These are phyloP conservation scores for Pachyuromys duprasi DNA, from an alignment of 2,797 vertebrate species.

Conservation along the genomic window DNA sequence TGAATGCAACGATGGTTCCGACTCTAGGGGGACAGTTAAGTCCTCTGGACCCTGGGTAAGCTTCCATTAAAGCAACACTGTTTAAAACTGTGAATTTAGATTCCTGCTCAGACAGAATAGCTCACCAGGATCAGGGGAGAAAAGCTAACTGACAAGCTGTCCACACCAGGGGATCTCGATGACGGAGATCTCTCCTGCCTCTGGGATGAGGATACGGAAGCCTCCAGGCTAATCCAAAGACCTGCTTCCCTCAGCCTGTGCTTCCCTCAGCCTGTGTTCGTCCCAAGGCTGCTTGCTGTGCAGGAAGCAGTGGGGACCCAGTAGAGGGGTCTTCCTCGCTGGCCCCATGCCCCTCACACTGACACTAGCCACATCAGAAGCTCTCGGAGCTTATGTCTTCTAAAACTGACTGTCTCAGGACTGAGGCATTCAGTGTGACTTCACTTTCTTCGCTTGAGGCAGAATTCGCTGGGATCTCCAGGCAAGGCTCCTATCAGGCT, in stretches of 20 bases:
- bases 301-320: neutral
- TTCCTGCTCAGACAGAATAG: slow-evolving; percentile 59
- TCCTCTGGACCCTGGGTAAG: slow-evolving; percentile 68
- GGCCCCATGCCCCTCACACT: neutral
- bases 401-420: neutral
- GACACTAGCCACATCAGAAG: neutral
- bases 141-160: neutral
- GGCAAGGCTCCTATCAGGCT: neutral
- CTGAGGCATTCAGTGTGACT: too few species aligned
- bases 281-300: neutral
- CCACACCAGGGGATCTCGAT: slow-evolving; percentile 20
- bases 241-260: neutral
- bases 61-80: slow-evolving; percentile 72
- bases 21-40: slow-evolving; percentile 61
- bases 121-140: slow-evolving; percentile 41
- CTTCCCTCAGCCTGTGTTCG: neutral
- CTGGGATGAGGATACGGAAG: neutral
- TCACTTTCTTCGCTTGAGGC: neutral
- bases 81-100: slow-evolving; percentile 76
- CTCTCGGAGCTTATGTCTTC: neutral
- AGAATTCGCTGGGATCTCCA: neutral
- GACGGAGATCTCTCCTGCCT: neutral
- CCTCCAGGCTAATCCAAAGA: neutral
- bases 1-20: slow-evolving; percentile 70
- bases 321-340: neutral